Percentiles rank a stretch among this genome's conserved stretches.
These are phyloP conservation scores for Blastomussa wellsi DNA, from an alignment of 92 coral and sea anemone species.

Conservation along the genomic window DNA sequence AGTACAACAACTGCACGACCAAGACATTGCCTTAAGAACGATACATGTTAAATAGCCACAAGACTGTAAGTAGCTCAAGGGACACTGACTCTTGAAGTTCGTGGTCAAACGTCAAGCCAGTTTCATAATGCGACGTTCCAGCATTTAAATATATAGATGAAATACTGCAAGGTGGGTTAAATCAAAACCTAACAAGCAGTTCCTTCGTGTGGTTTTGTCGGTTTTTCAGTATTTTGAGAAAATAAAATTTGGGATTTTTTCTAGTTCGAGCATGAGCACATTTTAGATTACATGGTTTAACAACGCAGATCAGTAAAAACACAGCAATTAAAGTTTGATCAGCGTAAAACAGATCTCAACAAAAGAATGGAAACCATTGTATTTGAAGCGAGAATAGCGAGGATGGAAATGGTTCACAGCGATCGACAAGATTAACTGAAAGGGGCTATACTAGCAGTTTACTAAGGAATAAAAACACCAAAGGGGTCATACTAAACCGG, in stretches of 20 bases:
- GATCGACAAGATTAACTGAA: no score
- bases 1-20: slow-evolving; percentile 43
- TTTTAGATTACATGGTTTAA: no score
- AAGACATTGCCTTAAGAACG: not conserved
- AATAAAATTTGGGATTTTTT: not conserved
- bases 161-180: not conserved
- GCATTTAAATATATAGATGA: not conserved
- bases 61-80: not conserved
- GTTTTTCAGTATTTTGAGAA: not conserved
- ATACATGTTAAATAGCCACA: not conserved
- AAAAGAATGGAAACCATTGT: no score
- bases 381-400: no score
- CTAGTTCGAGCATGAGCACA: not conserved
- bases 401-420: no score
- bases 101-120: not conserved
- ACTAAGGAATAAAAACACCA: no score
- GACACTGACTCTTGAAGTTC: not conserved
- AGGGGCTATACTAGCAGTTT: no score
- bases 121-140: not conserved
- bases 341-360: no score
- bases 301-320: no score
- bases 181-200: not conserved
- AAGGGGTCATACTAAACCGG: no score
- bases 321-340: no score
- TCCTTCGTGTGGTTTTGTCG: not conserved